Evolutionary conservation across 2,888 invertebrate genomes (phyloP), one percentile per base, ranked within the genome.

Genomic region (Ommatoiulus sabulosus): DNA sequence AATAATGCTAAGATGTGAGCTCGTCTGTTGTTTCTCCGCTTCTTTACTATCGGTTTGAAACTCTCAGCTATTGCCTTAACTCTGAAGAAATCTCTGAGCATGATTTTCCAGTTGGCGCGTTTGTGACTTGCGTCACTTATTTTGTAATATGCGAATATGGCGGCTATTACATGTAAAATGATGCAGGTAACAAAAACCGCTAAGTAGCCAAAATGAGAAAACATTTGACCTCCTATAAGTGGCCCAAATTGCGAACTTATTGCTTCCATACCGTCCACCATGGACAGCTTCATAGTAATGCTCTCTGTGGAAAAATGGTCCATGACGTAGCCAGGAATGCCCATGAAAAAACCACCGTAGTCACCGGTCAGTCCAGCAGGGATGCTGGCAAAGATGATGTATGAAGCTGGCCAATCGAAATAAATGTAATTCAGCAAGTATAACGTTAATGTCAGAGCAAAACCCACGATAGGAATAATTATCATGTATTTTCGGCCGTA

Each of bases 141-240:
- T 57, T n/a, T 57, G 10, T n/a, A 57, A 57, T 57, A 57, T 1
- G 57, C 57, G n/a, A 57, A 57, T 5, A 57, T 57, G 15, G 2
- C 57, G 17, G n/a, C 57, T n/a, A 57, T 5, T 5, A 8, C 1
- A n/a, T 57, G 57, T 44, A 84, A 43, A 2, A 44, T 44, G 6
- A 88, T 43, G 88, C 80, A 44, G n/a, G 80, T 84, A 8, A 0
- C 7, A 46, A 88, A 88, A 24, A 88, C 88, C 15, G 88, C 6
- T 3, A 20, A 12, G 80, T 88, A 88, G 20, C 84, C 57, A 35
- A 44, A 44, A 15, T 57, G 1, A 44, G 63, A 1, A 57, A 52
- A 88, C 44, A 88, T 6, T 48, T 88, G 88, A n/a, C 80, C 80
- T n/a, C 88, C 88, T 44, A 88, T 44, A 0, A 88, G 46, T 24